Evolutionary conservation across 2,888 invertebrate species (phyloP).

Genomic region (Acanthosepion lycidas): DNA sequence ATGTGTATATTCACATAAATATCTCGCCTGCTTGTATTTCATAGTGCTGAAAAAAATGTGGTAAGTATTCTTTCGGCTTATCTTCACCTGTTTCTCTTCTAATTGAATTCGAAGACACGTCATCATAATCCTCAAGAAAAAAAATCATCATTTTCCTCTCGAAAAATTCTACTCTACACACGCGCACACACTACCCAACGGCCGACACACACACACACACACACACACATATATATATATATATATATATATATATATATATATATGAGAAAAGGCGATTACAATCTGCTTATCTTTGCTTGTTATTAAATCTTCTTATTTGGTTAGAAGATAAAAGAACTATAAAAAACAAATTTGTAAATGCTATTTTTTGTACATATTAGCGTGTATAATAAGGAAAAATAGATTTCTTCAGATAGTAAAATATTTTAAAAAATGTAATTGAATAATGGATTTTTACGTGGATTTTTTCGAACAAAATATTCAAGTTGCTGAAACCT

Average conservation of each 20-base stretch:
- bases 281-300: not conserved
- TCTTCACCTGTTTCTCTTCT: not conserved
- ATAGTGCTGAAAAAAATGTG: not conserved
- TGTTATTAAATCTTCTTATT: conserved; percentile 9
- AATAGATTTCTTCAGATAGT: too few species aligned
- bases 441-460: not conserved
- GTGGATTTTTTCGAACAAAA: not conserved
- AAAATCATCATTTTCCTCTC: not conserved
- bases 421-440: not conserved
- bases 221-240: accelerated
- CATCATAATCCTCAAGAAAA: not conserved
- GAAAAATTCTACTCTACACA: not conserved
- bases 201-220: not conserved
- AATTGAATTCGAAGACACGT: conserved; percentile 10
- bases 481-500: not conserved
- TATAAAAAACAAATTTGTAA: not conserved
- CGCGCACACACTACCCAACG: not conserved
- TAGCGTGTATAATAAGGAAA: not conserved
- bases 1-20: not conserved
- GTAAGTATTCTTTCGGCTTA: not conserved
- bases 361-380: not conserved
- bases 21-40: not conserved
- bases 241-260: not conserved
- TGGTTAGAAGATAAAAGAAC: not conserved
- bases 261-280: not conserved